Evolutionary conservation across 2,797 vertebrate genomes (phyloP).

Genomic region (Etheostoma perlongum): DNA sequence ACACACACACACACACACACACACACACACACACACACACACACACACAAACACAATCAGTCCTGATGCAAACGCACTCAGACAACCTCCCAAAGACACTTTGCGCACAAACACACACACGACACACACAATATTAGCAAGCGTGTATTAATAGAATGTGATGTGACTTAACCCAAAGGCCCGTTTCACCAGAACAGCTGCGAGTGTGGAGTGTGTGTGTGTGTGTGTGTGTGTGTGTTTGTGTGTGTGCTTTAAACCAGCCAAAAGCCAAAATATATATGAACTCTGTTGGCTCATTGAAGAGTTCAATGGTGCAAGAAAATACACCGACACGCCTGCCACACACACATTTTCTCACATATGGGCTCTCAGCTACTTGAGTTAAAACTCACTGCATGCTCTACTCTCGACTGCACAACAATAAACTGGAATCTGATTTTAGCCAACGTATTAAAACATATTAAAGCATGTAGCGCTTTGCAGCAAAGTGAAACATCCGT

Average conservation of each 20-base stretch:
- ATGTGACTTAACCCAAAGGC: slow-evolving; percentile 73
- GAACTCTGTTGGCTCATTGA: slow-evolving; percentile 44
- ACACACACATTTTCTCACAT: slow-evolving; percentile 30
- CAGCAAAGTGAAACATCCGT: background rate
- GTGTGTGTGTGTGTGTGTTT: slow-evolving; percentile 29
- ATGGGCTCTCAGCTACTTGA: background rate
- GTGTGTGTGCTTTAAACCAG: slow-evolving; percentile 52
- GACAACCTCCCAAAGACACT: slow-evolving; percentile 57
- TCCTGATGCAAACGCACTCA: slow-evolving; percentile 50
- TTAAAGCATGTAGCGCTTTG: background rate
- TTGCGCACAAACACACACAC: slow-evolving; percentile 15
- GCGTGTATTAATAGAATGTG: slow-evolving; percentile 75
- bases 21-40: slow-evolving; percentile 15
- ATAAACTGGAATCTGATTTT: background rate
- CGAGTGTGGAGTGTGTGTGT: slow-evolving; percentile 42
- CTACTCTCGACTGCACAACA: background rate
- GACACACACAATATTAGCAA: slow-evolving; percentile 49
- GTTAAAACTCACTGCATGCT: background rate
- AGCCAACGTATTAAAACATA: background rate
- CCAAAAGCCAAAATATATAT: slow-evolving; percentile 69
- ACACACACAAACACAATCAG: background rate
- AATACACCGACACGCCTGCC: slow-evolving; percentile 44
- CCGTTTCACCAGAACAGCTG: slow-evolving; percentile 72
- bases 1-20: slow-evolving; percentile 34
- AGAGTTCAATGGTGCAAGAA: slow-evolving; percentile 68